Evolutionary conservation across 2,797 vertebrate genomes (phyloP).

Genomic region (Peromyscus nudipes): DNA sequence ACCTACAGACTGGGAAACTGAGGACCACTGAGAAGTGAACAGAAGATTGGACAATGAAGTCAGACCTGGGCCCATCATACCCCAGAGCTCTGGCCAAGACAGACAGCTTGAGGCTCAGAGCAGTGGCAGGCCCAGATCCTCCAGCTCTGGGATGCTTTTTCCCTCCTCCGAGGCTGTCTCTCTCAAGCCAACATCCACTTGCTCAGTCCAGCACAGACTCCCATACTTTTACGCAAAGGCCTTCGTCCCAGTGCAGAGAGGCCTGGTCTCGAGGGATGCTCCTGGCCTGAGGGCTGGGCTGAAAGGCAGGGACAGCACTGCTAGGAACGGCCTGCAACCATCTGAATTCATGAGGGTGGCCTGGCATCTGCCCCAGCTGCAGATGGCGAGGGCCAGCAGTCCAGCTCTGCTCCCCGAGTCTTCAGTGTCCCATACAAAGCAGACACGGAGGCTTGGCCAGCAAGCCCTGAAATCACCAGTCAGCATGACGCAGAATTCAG

Average conservation of each 20-base stretch:
- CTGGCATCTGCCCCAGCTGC: background rate
- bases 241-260: background rate
- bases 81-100: background rate
- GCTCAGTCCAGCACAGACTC: background rate
- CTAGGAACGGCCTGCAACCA: no score
- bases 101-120: background rate
- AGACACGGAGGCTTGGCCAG: background rate
- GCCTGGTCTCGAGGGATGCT: background rate
- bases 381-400: background rate
- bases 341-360: background rate
- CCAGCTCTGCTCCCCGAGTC: background rate
- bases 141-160: background rate
- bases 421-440: background rate
- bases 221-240: background rate
- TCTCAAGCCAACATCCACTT: background rate
- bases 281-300: background rate
- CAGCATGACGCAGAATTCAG: background rate
- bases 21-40: background rate
- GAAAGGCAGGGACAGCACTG: background rate
- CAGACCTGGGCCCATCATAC: background rate
- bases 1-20: background rate
- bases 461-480: background rate
- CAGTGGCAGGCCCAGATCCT: background rate
- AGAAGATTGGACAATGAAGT: background rate
- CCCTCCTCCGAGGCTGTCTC: background rate